Conservation (phyloP, 1,140 invertebrate genomes). For the Drosophila takahashii region DNA sequence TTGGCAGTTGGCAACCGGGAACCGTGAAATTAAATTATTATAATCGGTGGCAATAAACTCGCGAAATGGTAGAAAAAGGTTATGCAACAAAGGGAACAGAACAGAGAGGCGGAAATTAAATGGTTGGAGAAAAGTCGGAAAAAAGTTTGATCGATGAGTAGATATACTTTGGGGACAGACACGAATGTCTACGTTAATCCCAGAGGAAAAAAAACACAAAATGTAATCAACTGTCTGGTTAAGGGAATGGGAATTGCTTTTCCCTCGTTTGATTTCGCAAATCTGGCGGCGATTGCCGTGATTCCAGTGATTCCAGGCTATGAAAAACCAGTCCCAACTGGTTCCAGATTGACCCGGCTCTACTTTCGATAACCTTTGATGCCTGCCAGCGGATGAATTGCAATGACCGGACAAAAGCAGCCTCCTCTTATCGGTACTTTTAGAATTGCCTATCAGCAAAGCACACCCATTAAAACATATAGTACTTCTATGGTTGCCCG, state of each 20-base stretch:
- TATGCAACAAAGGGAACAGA: conserved; percentile 31
- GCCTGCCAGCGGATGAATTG: conserved; percentile 49
- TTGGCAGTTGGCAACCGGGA: conserved; percentile 44
- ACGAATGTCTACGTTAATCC: conserved; percentile 19
- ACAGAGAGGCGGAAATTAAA: conserved; percentile 5
- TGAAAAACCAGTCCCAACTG: conserved; percentile 30
- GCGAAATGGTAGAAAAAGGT: conserved; percentile 2
- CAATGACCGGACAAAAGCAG: conserved; percentile 32
- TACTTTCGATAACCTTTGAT: conserved; percentile 44
- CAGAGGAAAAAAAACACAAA: neutral
- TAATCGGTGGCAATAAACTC: conserved; percentile 27
- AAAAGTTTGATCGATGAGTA: conserved; percentile 52
- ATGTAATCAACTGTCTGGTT: conserved; percentile 12
- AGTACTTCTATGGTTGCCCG: conserved; percentile 36
- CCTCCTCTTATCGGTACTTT: conserved; percentile 24
- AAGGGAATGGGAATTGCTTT: conserved; percentile 16
- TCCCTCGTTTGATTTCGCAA: conserved; percentile 22
- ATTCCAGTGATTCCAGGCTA: conserved; percentile 6
- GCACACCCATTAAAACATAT: conserved; percentile 16
- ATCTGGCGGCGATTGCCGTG: conserved; percentile 16
- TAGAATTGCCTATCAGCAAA: neutral
- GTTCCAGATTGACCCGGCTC: conserved; percentile 37
- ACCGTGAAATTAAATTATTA: conserved; percentile 11
- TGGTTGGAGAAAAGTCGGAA: neutral
- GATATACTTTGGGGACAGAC: conserved; percentile 8